These are phyloP conservation scores for Hemicordylus capensis DNA, from an alignment of 2,113 vertebrate genomes.

Conservation along the genomic window DNA sequence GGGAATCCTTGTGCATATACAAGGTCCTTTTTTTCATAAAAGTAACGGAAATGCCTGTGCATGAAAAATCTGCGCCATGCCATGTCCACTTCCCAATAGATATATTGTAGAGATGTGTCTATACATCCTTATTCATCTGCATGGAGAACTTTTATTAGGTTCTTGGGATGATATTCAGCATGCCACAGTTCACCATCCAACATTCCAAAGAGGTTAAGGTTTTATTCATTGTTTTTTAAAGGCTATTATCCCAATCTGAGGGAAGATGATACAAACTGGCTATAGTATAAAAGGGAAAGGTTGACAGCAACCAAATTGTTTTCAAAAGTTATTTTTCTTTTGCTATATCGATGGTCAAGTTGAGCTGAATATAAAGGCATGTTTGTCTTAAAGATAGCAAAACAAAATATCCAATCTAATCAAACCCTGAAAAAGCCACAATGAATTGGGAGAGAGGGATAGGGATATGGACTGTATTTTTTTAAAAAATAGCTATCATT, in stretches of 20 bases:
- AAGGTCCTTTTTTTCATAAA: neutral
- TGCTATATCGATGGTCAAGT: slow-evolving; percentile 42
- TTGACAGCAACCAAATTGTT: slow-evolving; percentile 50
- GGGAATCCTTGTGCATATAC: neutral
- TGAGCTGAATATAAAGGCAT: slow-evolving; percentile 60
- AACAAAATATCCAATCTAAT: slow-evolving; percentile 44
- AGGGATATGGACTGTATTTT: neutral
- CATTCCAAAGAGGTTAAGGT: slow-evolving; percentile 26
- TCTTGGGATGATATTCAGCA: slow-evolving; percentile 16
- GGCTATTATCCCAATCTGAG: slow-evolving; percentile 18
- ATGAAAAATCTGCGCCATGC: neutral
- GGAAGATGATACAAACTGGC: slow-evolving; percentile 51
- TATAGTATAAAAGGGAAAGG: slow-evolving; percentile 53
- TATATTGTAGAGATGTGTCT: neutral
- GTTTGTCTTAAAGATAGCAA: slow-evolving; percentile 55
- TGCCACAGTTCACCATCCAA: neutral
- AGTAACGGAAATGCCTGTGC: neutral
- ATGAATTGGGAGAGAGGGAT: slow-evolving; percentile 15
- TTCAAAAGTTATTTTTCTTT: slow-evolving; percentile 54
- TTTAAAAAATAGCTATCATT: slow-evolving; percentile 40
- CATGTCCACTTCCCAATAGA: neutral
- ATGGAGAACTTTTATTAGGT: slow-evolving; percentile 14
- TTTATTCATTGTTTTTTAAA: neutral
- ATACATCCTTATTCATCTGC: neutral
- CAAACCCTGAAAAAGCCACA: neutral